Base-by-base conservation (phyloP, 1,140 invertebrate species). In the Ceratitis capitata region DNA sequence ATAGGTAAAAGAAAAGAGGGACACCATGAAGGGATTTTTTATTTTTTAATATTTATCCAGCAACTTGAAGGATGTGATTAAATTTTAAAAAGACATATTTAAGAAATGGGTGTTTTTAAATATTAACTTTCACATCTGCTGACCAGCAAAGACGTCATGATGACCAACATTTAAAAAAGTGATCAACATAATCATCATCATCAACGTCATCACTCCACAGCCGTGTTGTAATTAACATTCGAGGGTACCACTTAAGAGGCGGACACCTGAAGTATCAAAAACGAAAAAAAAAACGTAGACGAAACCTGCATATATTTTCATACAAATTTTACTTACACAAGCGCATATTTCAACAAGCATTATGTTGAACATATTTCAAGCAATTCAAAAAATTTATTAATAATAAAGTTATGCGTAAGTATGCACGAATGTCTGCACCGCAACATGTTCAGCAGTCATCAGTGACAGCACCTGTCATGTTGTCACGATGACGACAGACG, bases 381-480 rank as follows among this genome's bases (percentile, higher is more conserved):
- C n/a, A n/a, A n/a, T n/a, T n/a, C n/a, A n/a, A n/a, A n/a, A n/a
- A n/a, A n/a, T n/a, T n/a, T n/a, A n/a, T n/a, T n/a, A n/a, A 16
- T 19, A 69, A 35, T 16, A 19, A 3, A 4, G 5, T n/a, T 56
- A 9, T 9, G 14, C 51, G 4, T 7, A 0, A 23, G 51, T 69
- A 35, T 39, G 61, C 39, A 6, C 6, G 35, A 9, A 16, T 5
- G 4, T 69, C 14, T 69, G 32, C 10, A 19, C 7, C 26, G 32
- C 61, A 69, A 29, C 61, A 69, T 69, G 61, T 35, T 35, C 29
- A 69, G 32, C 32, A n/a, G 35, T 45, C 69, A 78, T 45, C 39
- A 78, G 35, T 78, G 69, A 45, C 69, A 78, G 69, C 39, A 78
- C 19, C 23, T 45, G 69, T 12, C 69, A 78, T 78, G 69, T 78